Evolutionary conservation across 2,113 vertebrate genomes (phyloP), one percentile per base, ranked within the genome.

Genomic region (Mugil cephalus): DNA sequence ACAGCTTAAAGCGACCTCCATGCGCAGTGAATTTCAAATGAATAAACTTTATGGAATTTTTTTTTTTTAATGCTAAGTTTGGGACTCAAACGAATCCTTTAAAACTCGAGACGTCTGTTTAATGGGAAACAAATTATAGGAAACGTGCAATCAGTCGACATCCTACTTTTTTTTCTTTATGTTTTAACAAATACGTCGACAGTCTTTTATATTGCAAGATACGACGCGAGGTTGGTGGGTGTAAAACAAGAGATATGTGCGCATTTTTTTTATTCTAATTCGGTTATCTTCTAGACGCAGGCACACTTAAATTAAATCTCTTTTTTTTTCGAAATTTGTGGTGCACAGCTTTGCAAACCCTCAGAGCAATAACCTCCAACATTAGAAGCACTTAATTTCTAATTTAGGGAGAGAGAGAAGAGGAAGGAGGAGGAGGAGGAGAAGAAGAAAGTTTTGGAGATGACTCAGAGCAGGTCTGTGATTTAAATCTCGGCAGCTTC

Each of bases 391-490:
- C 11, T 62, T 59, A 14, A 46, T 63, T 66, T 66, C 21, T n/a
- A 82, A 17, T 39, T 36, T n/a, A 64, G 8, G 56, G 17, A 30
- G n/a, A 21, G 42, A n/a, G 12, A 51, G 1, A 1, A n/a, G 6
- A 10, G 50, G 10, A 43, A n/a, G 56, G 17, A 30, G n/a, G 17
- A 40, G 12, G 12, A 51, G 1, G 1, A n/a, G 6, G 7, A 50
- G 10, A 43, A 35, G 14, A 34, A 46, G 12, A 18, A 50, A 10
- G 6, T 19, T 47, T 82, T 59, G 67, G 59, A 61, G 42, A 68
- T 64, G 84, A 80, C 43, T 80, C 72, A 54, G 34, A 59, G 35
- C 71, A 70, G 70, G 72, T 43, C 62, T 11, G 55, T 69, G 24
- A 83, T 67, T 59, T 35, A 55, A 77, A 82, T 46, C 74, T 43